Conservation (phyloP, 2,888 invertebrate genomes). For the Orthosia cruda region DNA sequence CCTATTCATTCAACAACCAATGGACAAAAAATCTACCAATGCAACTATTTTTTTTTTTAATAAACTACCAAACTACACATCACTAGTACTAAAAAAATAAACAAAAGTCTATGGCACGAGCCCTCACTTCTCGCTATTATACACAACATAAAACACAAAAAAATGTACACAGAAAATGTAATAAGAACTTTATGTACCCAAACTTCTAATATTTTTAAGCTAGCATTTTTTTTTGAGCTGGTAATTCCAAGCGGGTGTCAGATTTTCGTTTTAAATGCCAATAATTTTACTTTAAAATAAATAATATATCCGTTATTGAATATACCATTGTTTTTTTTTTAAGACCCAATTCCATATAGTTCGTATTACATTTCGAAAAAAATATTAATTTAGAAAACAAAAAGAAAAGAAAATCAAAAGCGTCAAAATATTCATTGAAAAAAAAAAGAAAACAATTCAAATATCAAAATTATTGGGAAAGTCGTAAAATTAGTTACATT, state of each 20-base stretch:
- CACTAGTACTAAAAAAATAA: conserved; percentile 58
- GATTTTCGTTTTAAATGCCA: too few relatives aligned
- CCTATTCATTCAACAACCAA: conserved; percentile 57
- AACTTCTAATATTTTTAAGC: background rate
- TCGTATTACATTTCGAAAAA: conserved; percentile 58
- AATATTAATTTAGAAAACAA: conserved; percentile 54
- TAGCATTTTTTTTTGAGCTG: background rate
- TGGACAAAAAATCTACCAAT: conserved; percentile 60
- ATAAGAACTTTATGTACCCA: conserved; percentile 39
- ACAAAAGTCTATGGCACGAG: conserved; percentile 75
- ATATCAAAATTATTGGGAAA: conserved; percentile 53
- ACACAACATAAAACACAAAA: conserved; percentile 77
- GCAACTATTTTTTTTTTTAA: conserved; percentile 35
- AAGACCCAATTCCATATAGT: conserved; percentile 9
- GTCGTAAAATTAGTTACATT: conserved; percentile 67
- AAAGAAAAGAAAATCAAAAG: conserved; percentile 56
- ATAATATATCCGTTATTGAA: too few relatives aligned
- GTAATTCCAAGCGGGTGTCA: too few relatives aligned
- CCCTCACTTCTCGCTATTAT: conserved; percentile 81
- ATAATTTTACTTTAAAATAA: too few relatives aligned
- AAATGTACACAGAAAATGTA: conserved; percentile 66
- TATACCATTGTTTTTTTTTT: background rate
- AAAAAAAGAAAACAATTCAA: conserved; percentile 47
- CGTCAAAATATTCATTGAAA: conserved; percentile 26
- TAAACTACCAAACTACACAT: conserved; percentile 60